phyloP scores from a whole-genome alignment of 2,113 vertebrate species.

The Ptychochromis oligacanthus region DNA sequence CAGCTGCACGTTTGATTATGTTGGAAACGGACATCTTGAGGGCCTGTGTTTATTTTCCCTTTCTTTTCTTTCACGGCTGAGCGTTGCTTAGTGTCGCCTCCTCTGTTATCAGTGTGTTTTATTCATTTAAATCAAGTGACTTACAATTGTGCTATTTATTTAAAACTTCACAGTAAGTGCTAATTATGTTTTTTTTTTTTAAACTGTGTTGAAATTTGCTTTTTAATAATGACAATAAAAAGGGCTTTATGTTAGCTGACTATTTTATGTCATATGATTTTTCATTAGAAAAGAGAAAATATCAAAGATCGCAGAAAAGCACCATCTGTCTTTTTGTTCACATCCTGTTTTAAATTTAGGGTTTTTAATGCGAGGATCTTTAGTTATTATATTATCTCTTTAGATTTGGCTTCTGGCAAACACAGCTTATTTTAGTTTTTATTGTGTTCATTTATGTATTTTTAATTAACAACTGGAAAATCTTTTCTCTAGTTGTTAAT shows the following conservation, averaged over 20 bases:
- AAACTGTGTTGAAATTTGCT: constrained; percentile 48
- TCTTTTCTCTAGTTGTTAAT: not conserved
- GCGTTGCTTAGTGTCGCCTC: constrained; percentile 57
- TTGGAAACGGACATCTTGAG: constrained; percentile 74
- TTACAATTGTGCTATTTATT: constrained; percentile 71
- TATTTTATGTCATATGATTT: constrained; percentile 50
- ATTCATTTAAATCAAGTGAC: constrained; percentile 65
- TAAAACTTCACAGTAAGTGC: constrained; percentile 60
- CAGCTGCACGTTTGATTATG: constrained; percentile 80
- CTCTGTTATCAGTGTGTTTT: constrained; percentile 66
- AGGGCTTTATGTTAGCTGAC: constrained; percentile 28
- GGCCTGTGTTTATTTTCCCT: constrained; percentile 77
- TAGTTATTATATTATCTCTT: constrained; percentile 42
- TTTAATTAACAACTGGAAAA: constrained; percentile 48
- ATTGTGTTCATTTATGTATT: constrained; percentile 50
- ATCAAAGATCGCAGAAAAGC: constrained; percentile 57
- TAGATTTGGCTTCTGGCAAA: constrained; percentile 16
- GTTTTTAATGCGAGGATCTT: constrained; percentile 25
- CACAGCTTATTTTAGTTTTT: constrained; percentile 34
- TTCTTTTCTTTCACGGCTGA: constrained; percentile 65
- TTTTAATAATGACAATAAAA: constrained; percentile 34
- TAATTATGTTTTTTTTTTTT: constrained; percentile 51
- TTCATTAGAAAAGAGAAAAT: constrained; percentile 52
- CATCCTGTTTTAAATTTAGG: constrained; percentile 61
- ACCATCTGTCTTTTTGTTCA: constrained; percentile 68